Percentiles rank a stretch among this genome's conserved stretches.
Evolutionary conservation across 1,140 invertebrate species (phyloP).

Genomic region (Reticulitermes speratus): DNA sequence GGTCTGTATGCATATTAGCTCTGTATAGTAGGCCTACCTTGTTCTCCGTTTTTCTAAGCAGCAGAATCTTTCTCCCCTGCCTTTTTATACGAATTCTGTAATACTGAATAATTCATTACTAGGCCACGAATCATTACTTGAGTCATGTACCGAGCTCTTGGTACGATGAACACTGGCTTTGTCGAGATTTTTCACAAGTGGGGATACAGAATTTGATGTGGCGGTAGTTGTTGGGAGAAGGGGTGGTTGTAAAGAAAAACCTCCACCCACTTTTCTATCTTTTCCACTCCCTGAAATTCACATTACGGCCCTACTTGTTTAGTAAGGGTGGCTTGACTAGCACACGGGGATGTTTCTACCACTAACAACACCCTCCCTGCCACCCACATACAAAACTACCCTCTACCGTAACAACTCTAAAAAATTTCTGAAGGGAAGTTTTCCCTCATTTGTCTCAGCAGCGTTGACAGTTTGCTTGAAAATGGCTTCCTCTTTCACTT

Average conservation of each 20-base stretch:
- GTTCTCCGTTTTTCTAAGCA: background rate
- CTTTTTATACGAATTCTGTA: background rate
- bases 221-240: constrained; percentile 30
- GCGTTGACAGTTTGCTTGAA: constrained; percentile 43
- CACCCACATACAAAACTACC: constrained; percentile 18
- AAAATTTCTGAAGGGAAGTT: constrained; percentile 23
- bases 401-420: background rate
- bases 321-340: constrained; percentile 38
- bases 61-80: background rate
- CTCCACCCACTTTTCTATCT: constrained; percentile 21
- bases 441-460: constrained; percentile 42
- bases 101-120: constrained; percentile 44
- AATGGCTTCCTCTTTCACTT: constrained; percentile 39
- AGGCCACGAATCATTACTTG: constrained; percentile 45
- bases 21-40: background rate
- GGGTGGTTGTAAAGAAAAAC: constrained; percentile 28
- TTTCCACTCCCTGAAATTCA: constrained; percentile 27
- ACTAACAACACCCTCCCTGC: background rate
- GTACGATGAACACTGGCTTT: constrained; percentile 42
- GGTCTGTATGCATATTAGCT: background rate
- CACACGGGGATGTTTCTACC: constrained; percentile 42
- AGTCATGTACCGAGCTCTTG: constrained; percentile 40
- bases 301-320: constrained; percentile 41
- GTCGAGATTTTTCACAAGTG: constrained; percentile 31
- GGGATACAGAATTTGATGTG: constrained; percentile 31